These are phyloP conservation scores for Parauchenoglanis ngamensis DNA, from an alignment of 2,797 vertebrate genomes.

Conservation along the genomic window DNA sequence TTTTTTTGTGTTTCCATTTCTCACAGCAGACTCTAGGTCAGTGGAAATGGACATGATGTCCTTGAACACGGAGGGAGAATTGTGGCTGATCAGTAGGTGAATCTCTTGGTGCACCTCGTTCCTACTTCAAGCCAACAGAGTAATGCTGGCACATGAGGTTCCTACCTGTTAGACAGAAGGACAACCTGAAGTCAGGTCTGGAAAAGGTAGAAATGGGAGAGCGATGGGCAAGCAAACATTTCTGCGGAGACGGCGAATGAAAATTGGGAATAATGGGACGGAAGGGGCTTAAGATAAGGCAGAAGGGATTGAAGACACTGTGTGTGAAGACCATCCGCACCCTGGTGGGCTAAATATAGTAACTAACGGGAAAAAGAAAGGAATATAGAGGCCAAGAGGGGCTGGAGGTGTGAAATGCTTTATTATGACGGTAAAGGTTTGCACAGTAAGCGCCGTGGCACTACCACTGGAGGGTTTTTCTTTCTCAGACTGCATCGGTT, in stretches of 20 bases:
- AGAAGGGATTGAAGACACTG: background rate
- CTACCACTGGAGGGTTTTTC: background rate
- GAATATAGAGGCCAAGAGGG: background rate
- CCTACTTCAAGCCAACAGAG: conserved; percentile 35
- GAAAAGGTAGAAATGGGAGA: conserved; percentile 1
- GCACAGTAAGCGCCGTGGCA: background rate
- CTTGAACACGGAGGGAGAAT: background rate
- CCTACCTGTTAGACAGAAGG: conserved; percentile 12
- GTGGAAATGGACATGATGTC: background rate
- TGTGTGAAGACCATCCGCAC: background rate
- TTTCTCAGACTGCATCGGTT: background rate
- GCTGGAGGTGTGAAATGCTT: conserved; percentile 21
- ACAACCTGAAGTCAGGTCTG: conserved; percentile 19
- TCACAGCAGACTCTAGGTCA: background rate
- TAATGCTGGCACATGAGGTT: conserved; percentile 25
- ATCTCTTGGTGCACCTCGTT: background rate
- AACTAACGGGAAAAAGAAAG: background rate
- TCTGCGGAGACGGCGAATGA: background rate
- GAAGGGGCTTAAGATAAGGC: conserved; percentile 5
- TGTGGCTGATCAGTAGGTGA: conserved; percentile 61
- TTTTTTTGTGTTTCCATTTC: too few relatives aligned
- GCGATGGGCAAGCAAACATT: background rate
- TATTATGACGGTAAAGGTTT: background rate
- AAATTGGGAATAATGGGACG: conserved; percentile 13
- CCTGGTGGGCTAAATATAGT: background rate